These are phyloP conservation scores for Chaetophractus vellerosus DNA, from an alignment of 2,797 vertebrate species.

Conservation along the genomic window DNA sequence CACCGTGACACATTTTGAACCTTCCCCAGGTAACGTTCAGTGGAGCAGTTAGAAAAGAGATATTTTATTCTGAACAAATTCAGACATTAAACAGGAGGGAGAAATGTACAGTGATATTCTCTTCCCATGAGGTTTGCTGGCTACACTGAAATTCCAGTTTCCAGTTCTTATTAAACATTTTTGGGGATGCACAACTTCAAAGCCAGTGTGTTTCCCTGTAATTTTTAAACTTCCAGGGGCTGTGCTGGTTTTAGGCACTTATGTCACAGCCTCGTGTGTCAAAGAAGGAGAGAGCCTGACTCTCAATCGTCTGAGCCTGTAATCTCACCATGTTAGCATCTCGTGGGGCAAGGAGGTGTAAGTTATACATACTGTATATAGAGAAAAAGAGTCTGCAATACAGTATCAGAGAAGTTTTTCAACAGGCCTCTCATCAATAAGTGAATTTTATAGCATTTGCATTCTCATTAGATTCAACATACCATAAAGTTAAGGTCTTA, in stretches of 20 bases:
- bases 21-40: not conserved
- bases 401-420: not conserved
- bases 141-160: not conserved
- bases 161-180: not conserved
- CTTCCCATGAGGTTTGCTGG: not conserved
- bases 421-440: not conserved
- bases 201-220: not conserved
- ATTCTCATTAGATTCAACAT: not conserved
- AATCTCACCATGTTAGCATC: not conserved
- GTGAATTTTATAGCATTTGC: not conserved
- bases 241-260: not conserved
- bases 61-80: not conserved
- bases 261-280: accelerated
- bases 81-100: accelerated
- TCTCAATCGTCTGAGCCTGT: not conserved
- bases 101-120: no score
- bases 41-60: not conserved
- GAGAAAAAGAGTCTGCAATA: not conserved
- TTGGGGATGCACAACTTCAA: not conserved
- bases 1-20: accelerated
- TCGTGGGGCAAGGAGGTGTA: not conserved
- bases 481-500: not conserved
- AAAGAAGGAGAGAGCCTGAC: not conserved
- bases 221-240: not conserved
- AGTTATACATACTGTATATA: accelerated